phyloP scores from a whole-genome alignment of 2,113 vertebrate species.

The Emydocephalus ijimae region DNA sequence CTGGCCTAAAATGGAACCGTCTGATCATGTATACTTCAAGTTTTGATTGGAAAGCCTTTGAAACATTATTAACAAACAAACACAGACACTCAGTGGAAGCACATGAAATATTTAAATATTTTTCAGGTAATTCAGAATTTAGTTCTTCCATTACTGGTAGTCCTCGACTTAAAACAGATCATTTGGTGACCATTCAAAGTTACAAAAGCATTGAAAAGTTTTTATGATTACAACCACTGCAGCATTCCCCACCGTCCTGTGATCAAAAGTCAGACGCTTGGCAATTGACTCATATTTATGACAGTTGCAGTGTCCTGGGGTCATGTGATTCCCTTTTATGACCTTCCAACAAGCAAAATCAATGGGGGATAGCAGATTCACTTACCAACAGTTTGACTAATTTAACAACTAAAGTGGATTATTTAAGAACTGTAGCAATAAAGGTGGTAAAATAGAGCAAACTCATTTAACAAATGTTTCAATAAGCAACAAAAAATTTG shows the following conservation, averaged over 20 bases:
- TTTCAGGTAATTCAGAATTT: background rate
- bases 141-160: background rate
- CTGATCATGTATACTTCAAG: background rate
- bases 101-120: background rate
- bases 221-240: background rate
- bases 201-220: background rate
- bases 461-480: background rate
- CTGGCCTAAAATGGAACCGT: background rate
- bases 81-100: background rate
- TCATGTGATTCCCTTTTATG: background rate
- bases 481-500: background rate
- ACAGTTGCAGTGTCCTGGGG: background rate
- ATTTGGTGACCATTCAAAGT: background rate
- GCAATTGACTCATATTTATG: background rate
- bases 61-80: background rate
- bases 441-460: background rate
- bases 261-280: background rate
- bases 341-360: background rate
- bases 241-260: background rate
- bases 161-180: background rate
- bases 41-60: background rate
- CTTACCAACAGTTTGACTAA: background rate
- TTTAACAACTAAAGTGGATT: background rate
- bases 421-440: background rate
- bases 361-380: background rate